Base-by-base conservation (phyloP, 2,113 vertebrate genomes). In the Ictalurus furcatus region DNA sequence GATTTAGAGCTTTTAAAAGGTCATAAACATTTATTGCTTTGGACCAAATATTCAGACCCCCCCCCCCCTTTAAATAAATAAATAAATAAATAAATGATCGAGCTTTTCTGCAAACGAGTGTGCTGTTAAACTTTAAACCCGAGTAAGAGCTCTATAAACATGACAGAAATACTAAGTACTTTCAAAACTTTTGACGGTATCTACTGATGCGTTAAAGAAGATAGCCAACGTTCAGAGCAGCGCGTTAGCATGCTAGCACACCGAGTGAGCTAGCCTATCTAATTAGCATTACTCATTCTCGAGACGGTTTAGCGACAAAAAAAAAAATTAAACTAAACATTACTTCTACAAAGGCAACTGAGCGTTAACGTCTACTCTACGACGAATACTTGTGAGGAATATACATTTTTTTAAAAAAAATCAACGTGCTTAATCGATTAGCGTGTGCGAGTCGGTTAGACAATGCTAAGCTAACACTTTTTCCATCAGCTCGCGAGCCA, bases 381-480 rank as follows among this genome's bases (percentile, higher is more conserved):
- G 1, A 1, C 30, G 34, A 74, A 19, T 74, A 3, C 16, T 0
- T 5, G 6, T 54, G 17, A 40, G 7, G 6, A 17, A 34, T 44
- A 44, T 44, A 34, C 1, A 34, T 34, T 34, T 34, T 34, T 34
- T 34, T 34, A 34, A n/a, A n/a, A n/a, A n/a, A n/a, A n/a, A 34
- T 34, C 34, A 34, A 34, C 34, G 40, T 52, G 16, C 17, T 52
- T 81, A 56, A 56, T 3, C n/a, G 79, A 25, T 44, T 12, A 21
- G 23, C 37, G 9, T 2, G 3, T 23, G 37, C 14, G 16, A 37
- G 17, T 48, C 83, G 12, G 11, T 4, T 56, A 21, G 7, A 54
- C 67, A 37, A 85, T 8, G 74, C 74, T 80, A 87, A 80, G 86
- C 73, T 87, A 81, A 61, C 56, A 48, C 25, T n/a, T 17, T 44